phyloP scores from a whole-genome alignment of 2,113 vertebrate genomes.

The Egretta garzetta region DNA sequence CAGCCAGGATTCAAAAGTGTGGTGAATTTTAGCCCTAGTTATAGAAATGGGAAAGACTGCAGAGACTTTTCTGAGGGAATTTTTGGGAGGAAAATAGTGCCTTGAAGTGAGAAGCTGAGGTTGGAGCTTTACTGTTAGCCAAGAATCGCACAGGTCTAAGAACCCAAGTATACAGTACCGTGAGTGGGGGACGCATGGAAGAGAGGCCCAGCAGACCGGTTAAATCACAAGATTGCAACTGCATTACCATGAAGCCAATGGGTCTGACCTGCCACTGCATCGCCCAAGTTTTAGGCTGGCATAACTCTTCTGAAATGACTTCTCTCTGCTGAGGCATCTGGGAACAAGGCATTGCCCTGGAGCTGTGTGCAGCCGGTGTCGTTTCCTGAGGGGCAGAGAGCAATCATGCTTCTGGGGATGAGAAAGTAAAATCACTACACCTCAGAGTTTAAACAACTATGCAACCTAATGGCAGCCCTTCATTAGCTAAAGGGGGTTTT shows the following conservation, averaged over 20 bases:
- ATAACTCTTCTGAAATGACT: background rate
- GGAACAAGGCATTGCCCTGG: background rate
- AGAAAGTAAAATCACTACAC: background rate
- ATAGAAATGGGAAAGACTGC: background rate
- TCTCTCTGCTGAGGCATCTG: background rate
- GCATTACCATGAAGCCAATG: background rate
- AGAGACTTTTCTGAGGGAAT: background rate
- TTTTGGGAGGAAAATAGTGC: background rate
- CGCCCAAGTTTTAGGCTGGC: background rate
- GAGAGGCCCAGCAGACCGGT: background rate
- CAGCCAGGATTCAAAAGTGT: background rate
- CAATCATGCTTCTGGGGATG: rapidly evolving
- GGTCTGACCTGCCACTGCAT: background rate
- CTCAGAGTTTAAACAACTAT: background rate
- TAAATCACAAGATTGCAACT: background rate
- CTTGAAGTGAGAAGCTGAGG: background rate
- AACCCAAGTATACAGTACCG: rapidly evolving
- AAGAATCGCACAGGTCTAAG: background rate
- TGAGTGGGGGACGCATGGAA: background rate
- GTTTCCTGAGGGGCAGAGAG: background rate
- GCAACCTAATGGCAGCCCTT: background rate
- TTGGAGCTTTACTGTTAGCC: background rate
- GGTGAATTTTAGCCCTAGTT: background rate
- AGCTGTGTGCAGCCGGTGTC: background rate
- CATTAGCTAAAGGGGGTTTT: background rate